Evolutionary conservation across 2,113 vertebrate genomes (phyloP), one percentile per base, ranked within the genome.

Genomic region (Colius striatus): DNA sequence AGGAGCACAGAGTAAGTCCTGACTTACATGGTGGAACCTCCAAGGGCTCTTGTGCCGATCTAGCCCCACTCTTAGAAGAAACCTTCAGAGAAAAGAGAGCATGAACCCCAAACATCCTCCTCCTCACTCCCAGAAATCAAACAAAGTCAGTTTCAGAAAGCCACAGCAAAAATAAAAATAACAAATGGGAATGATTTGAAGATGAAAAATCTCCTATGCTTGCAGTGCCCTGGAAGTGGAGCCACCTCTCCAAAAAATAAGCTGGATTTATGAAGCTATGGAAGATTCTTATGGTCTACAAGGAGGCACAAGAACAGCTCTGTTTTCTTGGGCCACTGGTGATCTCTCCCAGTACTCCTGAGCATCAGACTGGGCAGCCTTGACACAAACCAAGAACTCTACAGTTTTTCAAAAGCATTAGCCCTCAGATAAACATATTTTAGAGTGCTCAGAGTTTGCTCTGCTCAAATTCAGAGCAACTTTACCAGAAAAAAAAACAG

Each of bases 381-480:
- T 9, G 16, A 18, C 6, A 43, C 48, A 36, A 41, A 12, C 2
- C 72, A 14, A 16, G 54, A 9, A 9, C 32, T 7, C 1, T 7
- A 0, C 7, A 16, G 68, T 41, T 23, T 29, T 10, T 17, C 30
- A 11, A 38, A 48, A 18, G 0, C 2, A 0, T 6, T 1, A 2
- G 25, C 8, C 8, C 22, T 4, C 63, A 21, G 55, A 29, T 1
- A 6, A 30, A 47, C 8, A 4, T 0, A 0, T 16, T 51, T 27
- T 1, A 7, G 45, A 41, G 41, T 0, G 4, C 10, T 45, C 26
- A 1, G 26, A 23, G 34, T 8, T 8, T 10, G 30, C 10, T 29
- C 30, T 26, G 55, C 81, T 65, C 21, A 6, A 15, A 76, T 2
- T 20, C 0, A 0, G 63, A 61, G 13, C 16, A 10, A 23, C 41